Evolutionary conservation across 1,140 invertebrate genomes (phyloP).

Genomic region (Pachyrhynchus sulphureomaculatus): DNA sequence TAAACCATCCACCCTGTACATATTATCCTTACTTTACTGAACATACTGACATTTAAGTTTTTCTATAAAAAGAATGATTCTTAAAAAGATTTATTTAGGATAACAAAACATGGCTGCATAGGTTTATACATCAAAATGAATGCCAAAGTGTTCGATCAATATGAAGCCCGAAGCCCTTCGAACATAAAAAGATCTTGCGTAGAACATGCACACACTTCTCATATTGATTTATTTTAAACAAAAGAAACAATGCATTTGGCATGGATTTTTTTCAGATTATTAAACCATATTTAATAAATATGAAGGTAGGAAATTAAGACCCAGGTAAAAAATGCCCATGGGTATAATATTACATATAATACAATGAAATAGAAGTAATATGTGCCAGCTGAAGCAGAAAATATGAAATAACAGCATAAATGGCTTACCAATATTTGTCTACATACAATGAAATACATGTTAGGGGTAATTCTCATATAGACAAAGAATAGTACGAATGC

Average conservation of each 20-base stretch:
- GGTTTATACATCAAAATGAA: background rate
- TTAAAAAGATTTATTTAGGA: background rate
- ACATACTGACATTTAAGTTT: no score
- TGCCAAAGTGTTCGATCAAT: conserved; percentile 33
- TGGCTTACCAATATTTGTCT: conserved; percentile 11
- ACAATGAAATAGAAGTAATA: conserved; percentile 21
- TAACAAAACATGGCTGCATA: background rate
- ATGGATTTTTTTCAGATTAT: conserved; percentile 27
- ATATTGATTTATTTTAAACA: conserved; percentile 27
- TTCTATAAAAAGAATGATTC: no score
- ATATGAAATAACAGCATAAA: conserved; percentile 30
- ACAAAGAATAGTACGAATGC: conserved; percentile 9
- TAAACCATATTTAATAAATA: conserved; percentile 37
- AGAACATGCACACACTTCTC: conserved; percentile 2
- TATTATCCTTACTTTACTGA: no score
- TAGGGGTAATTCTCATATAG: conserved; percentile 9
- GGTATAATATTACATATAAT: conserved; percentile 34
- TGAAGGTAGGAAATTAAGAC: conserved; percentile 18
- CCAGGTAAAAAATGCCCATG: conserved; percentile 35
- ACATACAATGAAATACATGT: conserved; percentile 19
- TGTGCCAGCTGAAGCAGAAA: conserved; percentile 28
- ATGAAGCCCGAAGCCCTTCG: conserved; percentile 15
- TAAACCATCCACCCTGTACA: no score
- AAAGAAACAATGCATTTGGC: conserved; percentile 14
- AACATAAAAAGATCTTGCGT: conserved; percentile 17